Evolutionary conservation across 1,140 invertebrate species (phyloP).

Genomic region (Coelopa frigida): DNA sequence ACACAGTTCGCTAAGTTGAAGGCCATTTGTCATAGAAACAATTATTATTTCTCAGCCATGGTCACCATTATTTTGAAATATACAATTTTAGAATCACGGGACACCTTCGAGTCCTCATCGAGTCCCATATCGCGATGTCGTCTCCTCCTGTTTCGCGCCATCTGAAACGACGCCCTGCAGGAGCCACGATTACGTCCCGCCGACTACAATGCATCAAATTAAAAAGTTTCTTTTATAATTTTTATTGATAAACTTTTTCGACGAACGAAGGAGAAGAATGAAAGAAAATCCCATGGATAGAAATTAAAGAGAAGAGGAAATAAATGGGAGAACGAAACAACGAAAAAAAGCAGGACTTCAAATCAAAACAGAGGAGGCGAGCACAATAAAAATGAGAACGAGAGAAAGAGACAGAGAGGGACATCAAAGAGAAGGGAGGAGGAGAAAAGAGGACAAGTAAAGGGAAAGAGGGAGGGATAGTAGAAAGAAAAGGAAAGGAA

Average conservation of each 20-base stretch:
- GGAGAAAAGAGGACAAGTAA: background rate
- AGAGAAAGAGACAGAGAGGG: background rate
- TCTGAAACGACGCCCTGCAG: background rate
- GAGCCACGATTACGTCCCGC: constrained; percentile 6
- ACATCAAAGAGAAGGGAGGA: background rate
- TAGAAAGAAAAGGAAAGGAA: background rate
- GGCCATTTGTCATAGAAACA: no score
- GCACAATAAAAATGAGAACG: background rate
- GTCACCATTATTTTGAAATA: no score
- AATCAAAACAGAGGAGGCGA: background rate
- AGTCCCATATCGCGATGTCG: no score
- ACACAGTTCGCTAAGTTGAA: no score
- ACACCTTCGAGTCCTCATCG: no score
- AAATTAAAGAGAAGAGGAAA: constrained; percentile 7
- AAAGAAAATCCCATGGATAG: no score
- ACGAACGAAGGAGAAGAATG: constrained; percentile 7
- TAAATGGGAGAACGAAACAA: background rate
- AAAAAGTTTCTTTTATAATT: constrained; percentile 41
- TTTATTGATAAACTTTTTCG: constrained; percentile 40
- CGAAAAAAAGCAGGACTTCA: no score
- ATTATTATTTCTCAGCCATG: no score
- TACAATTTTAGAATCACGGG: no score
- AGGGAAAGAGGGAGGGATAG: constrained; percentile 3
- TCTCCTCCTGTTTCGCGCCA: constrained; percentile 1
- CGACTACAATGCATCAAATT: constrained; percentile 38